Evolutionary conservation across 2,888 invertebrate genomes (phyloP), one percentile per base, ranked within the genome.

Genomic region (Achlya flavicornis): DNA sequence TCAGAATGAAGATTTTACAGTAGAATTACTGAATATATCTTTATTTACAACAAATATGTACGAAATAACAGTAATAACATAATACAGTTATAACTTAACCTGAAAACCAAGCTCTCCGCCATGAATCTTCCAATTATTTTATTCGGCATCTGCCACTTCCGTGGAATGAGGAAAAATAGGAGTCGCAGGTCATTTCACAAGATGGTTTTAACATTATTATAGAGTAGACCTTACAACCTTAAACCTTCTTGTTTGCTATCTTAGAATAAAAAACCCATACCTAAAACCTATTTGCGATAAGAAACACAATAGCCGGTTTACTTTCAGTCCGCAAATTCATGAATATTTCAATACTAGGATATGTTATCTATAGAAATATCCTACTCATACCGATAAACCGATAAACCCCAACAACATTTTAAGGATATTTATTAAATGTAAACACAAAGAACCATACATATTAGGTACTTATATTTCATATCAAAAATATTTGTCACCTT

Each of bases 91-190:
- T 58, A 43, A 60, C 41, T 19, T 60, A 26, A 8, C 26, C 0
- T 11, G 41, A 41, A 60, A 41, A 26, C 5, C 16, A 43, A 10
- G 26, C 19, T 33, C 41, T 43, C 60, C 26, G 60, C 60, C 11
- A 26, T 26, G 19, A 60, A 19, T 41, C 38, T 26, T 33, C 60
- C 60, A 60, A 60, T 60, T 60, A 60, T 60, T 60, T 60, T 19
- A 60, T 41, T 43, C 60, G 26, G 12, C 16, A 58, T 38, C 58
- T 58, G 38, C 35, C 58, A n/a, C 33, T 58, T 12, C 35, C n/a
- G 16, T 16, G 7, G 3, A 16, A 35, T 38, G 33, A 58, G 16
- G 8, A 14, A 58, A n/a, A 33, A n/a, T 33, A 35, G 32, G 33
- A 33, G 33, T 4, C 26, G 58, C 58, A 53, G 7, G 58, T 58